Evolutionary conservation across 1,140 invertebrate genomes (phyloP).

Genomic region (Aphaenogaster ashmeadi): DNA sequence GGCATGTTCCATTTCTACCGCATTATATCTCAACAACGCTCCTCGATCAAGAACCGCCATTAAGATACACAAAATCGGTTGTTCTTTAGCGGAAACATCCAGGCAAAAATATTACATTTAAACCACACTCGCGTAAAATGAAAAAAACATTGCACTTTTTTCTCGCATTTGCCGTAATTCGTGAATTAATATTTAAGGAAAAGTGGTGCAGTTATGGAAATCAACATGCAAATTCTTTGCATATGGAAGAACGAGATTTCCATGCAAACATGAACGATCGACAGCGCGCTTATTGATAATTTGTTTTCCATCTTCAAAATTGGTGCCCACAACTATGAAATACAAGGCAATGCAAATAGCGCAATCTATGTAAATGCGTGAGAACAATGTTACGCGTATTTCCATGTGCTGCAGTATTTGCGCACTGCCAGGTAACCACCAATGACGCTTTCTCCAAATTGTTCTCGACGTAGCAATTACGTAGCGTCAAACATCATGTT

Average conservation of each 20-base stretch:
- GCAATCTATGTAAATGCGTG: slow-evolving; percentile 62
- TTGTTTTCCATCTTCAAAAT: slow-evolving; percentile 34
- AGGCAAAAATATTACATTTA: neutral
- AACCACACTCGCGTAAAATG: neutral
- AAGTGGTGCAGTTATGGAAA: neutral
- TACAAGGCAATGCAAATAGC: slow-evolving; percentile 51
- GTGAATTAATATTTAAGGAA: neutral
- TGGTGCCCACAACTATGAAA: slow-evolving; percentile 21
- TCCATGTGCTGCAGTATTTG: slow-evolving; percentile 52
- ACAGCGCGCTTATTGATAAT: slow-evolving; percentile 18
- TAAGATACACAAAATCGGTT: neutral
- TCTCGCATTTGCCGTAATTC: neutral
- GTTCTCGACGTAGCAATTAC: slow-evolving; percentile 61
- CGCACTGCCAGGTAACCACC: slow-evolving; percentile 47
- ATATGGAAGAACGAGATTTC: neutral
- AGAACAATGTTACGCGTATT: slow-evolving; percentile 58
- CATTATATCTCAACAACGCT: slow-evolving; percentile 20
- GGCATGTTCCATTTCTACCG: slow-evolving; percentile 1
- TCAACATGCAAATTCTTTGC: neutral
- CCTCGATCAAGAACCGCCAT: no score
- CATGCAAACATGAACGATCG: neutral
- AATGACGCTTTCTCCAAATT: slow-evolving; percentile 64
- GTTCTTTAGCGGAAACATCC: neutral
- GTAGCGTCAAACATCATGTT: slow-evolving; percentile 67
- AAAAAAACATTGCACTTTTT: neutral